Evolutionary conservation across 2,113 vertebrate species (phyloP), one percentile per base, ranked within the genome.

Genomic region (Tragelaphus strepsiceros): DNA sequence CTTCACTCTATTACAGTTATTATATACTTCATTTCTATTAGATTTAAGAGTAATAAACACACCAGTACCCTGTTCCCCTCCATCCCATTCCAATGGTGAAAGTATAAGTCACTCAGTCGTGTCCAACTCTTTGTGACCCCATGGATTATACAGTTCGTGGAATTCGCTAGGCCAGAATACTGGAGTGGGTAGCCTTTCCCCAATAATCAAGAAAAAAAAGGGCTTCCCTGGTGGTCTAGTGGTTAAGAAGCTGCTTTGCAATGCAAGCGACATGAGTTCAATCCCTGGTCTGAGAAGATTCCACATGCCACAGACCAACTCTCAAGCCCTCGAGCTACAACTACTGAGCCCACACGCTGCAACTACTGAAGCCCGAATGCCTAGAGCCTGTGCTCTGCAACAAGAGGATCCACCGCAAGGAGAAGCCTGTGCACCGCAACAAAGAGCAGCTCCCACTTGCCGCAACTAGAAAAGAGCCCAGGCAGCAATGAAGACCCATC

Each of bases 351-450:
- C n/a, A 71, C n/a, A 71, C 2, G 2, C 67, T 71, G 67, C 67
- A 39, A 3, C 19, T 71, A 39, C 19, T 39, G 67, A 71, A 39
- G n/a, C 67, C 67, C 5, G 0, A 71, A 6, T 39, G 35, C 19
- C n/a, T 74, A 39, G 35, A 74, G 67, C 35, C 67, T 74, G 67
- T 24, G 67, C 19, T 71, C 21, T 24, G 67, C 67, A 74, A 13
- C 35, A 12, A 22, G 35, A 74, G 67, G 22, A 39, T 22, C 67
- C n/a, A 1, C n/a, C 0, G 0, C 35, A 13, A 39, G n/a, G 19
- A 74, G 19, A 74, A 74, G 35, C 67, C n/a, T 2, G 1, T 39
- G 67, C 35, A 0, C 67, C 0, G 0, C 67, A 24, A 74, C 19
- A 39, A 35, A 35, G 67, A 39, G 67, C 19, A 39, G 35, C n/a